Percentiles rank a stretch among this genome's conserved stretches.
phyloP scores from a whole-genome alignment of 2,888 invertebrate species.

The Parthenolecanium corni region DNA sequence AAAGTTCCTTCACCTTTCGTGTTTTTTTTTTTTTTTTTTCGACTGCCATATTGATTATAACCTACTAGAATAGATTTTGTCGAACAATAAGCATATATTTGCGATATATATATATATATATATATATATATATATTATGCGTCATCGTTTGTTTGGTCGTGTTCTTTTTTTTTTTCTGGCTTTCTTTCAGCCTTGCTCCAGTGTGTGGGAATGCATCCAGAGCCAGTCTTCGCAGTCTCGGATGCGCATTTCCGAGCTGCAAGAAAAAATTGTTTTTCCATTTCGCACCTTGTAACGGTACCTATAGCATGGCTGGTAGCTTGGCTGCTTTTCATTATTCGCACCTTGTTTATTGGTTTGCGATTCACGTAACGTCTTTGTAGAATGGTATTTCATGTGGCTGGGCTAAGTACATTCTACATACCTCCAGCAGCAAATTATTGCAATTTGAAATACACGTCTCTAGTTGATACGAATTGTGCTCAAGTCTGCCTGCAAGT shows the following conservation, averaged over 20 bases:
- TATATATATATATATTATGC: too few species aligned
- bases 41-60: background rate
- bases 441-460: too few species aligned
- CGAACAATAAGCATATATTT: slow-evolving; percentile 3
- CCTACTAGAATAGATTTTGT: slow-evolving; percentile 5
- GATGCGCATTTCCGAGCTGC: background rate
- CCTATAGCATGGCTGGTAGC: background rate
- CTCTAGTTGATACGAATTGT: too few species aligned
- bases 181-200: background rate
- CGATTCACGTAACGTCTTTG: background rate
- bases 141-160: background rate
- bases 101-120: background rate
- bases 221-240: background rate
- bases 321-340: background rate
- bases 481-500: too few species aligned
- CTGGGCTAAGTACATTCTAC: too few species aligned
- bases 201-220: background rate
- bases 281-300: background rate
- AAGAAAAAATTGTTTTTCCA: too few species aligned
- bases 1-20: slow-evolving; percentile 4
- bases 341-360: background rate
- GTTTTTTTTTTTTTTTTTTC: background rate
- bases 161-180: background rate
- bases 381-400: too few species aligned
- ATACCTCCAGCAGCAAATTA: too few species aligned